phyloP scores from a whole-genome alignment of 2,113 vertebrate genomes.

The Lepisosteus osseus region DNA sequence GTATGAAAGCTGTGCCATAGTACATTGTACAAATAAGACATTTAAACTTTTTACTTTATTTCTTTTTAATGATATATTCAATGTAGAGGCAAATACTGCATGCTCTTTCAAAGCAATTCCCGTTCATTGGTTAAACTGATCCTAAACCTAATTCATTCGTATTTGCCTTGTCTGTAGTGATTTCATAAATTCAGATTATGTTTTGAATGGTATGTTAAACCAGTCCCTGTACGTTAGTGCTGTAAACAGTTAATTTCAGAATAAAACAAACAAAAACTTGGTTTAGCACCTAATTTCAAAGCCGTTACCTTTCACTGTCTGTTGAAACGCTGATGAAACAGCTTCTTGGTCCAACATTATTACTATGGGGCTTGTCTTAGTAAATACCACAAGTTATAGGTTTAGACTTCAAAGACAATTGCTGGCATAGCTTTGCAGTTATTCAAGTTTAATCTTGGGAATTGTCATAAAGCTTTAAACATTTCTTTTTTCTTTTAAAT shows the following conservation, averaged over 20 bases:
- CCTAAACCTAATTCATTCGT: too few species aligned
- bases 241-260: constrained; percentile 75
- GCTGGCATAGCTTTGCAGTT: not conserved
- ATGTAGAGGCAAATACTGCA: constrained; percentile 7
- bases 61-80: constrained; percentile 21
- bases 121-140: not conserved
- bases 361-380: constrained; percentile 49
- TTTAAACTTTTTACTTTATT: constrained; percentile 1
- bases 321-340: constrained; percentile 86
- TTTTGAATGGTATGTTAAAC: not conserved
- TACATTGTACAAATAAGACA: constrained; percentile 14
- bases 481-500: too few species aligned
- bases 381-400: not conserved
- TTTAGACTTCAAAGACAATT: constrained; percentile 7
- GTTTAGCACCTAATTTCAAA: constrained; percentile 87
- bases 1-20: constrained; percentile 20
- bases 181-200: not conserved
- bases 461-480: constrained; percentile 5
- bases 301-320: constrained; percentile 88
- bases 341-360: constrained; percentile 64
- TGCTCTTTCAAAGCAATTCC: constrained; percentile 20
- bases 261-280: constrained; percentile 77
- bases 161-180: not conserved
- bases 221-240: constrained; percentile 42
- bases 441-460: constrained; percentile 8